Conservation (phyloP, 2,797 vertebrate genomes). For the Sebastes dallii region DNA sequence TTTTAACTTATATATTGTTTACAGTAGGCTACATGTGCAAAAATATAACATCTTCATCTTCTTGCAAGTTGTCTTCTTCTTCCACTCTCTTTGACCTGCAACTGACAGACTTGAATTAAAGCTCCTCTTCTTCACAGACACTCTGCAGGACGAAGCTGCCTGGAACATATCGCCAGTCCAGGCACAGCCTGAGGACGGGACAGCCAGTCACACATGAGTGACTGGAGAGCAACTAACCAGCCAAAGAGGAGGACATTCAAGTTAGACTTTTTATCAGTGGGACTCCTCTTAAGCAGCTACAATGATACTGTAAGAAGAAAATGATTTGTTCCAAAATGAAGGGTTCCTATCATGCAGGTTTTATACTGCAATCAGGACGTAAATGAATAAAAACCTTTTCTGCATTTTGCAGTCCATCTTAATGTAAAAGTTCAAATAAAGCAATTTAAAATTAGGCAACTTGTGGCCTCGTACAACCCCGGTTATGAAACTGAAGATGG, state of each 20-base stretch:
- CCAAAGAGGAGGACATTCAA: conserved; percentile 9
- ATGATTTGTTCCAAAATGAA: not conserved
- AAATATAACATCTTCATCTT: not conserved
- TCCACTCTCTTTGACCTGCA: not conserved
- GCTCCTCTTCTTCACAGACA: conserved; percentile 15
- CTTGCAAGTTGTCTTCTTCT: not conserved
- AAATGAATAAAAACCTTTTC: not conserved
- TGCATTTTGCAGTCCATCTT: not conserved
- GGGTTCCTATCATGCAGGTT: not conserved
- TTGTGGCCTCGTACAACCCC: not conserved
- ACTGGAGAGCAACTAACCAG: conserved; percentile 12
- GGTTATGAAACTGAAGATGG: not conserved
- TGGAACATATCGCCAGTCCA: not conserved
- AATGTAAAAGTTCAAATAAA: not conserved
- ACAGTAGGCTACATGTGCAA: not conserved
- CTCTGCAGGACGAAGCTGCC: conserved; percentile 15
- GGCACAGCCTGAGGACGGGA: conserved; percentile 29
- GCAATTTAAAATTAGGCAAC: not conserved
- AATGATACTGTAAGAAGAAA: not conserved
- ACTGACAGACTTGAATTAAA: not conserved
- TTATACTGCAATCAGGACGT: not conserved
- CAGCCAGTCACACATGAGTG: conserved; percentile 16
- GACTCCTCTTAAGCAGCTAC: not conserved
- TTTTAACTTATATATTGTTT: not conserved
- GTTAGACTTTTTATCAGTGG: conserved; percentile 5